Percentiles rank a stretch among this genome's conserved stretches.
Evolutionary conservation across 1,140 invertebrate genomes (phyloP).

Genomic region (Watersipora subatra): DNA sequence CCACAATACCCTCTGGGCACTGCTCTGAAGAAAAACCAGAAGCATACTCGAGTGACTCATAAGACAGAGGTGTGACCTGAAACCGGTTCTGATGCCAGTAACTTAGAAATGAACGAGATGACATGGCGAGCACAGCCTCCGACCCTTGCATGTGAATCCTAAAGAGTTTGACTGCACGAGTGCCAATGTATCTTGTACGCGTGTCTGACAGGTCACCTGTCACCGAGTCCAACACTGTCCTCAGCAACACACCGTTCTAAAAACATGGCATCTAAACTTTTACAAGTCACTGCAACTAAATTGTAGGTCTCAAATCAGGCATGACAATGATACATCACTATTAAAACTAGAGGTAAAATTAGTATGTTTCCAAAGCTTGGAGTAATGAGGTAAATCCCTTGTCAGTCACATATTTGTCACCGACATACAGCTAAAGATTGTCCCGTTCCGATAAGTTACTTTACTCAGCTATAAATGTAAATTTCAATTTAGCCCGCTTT

Average conservation of each 20-base stretch:
- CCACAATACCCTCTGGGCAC: slow-evolving; percentile 97
- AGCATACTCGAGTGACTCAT: slow-evolving; percentile 91
- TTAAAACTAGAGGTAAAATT: too few relatives aligned
- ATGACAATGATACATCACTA: too few relatives aligned
- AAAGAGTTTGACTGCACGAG: slow-evolving; percentile 87
- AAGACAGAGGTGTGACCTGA: slow-evolving; percentile 86
- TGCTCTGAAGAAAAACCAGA: slow-evolving; percentile 96
- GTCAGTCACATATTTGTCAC: too few relatives aligned
- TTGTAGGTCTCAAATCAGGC: too few relatives aligned
- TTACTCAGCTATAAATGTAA: too few relatives aligned
- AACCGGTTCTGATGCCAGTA: slow-evolving; percentile 90
- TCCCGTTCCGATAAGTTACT: too few relatives aligned
- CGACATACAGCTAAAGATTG: too few relatives aligned
- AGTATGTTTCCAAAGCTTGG: too few relatives aligned
- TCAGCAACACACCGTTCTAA: slow-evolving; percentile 85
- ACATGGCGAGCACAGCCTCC: slow-evolving; percentile 91
- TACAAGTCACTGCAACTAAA: too few relatives aligned
- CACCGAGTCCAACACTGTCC: slow-evolving; percentile 89
- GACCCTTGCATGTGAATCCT: slow-evolving; percentile 85
- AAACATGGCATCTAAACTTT: slow-evolving; percentile 12
- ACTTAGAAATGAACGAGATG: slow-evolving; percentile 91
- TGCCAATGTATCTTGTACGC: slow-evolving; percentile 85
- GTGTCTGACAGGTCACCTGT: slow-evolving; percentile 95
- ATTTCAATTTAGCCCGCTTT: too few relatives aligned
- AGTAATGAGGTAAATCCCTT: too few relatives aligned